Evolutionary conservation across 2,888 invertebrate species (phyloP).

Genomic region (Papilio gigon): DNA sequence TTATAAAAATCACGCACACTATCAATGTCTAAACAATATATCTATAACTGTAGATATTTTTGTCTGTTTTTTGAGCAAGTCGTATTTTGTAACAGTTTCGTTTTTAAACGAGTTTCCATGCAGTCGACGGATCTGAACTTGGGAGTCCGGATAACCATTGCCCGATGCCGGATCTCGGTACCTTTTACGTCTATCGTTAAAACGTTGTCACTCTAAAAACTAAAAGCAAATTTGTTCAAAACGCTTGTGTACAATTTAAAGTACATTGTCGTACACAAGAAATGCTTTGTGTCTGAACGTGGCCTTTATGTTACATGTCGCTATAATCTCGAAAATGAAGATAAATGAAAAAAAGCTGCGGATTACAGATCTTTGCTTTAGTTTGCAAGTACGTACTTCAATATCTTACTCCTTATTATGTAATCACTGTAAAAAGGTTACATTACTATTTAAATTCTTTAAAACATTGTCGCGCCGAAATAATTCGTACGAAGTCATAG

Average conservation of each 20-base stretch:
- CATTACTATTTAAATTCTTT: not conserved
- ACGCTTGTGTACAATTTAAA: constrained; percentile 3
- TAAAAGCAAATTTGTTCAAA: constrained; percentile 2
- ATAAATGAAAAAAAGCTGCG: not conserved
- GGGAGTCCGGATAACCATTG: constrained; percentile 38
- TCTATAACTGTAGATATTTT: constrained; percentile 44
- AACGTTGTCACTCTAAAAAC: constrained; percentile 18
- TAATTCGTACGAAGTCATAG: not conserved
- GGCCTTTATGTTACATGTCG: not conserved
- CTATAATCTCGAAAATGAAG: not conserved
- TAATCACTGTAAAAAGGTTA: not conserved
- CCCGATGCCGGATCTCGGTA: constrained; percentile 43
- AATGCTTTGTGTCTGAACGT: not conserved
- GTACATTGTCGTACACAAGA: not conserved
- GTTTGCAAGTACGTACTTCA: not conserved
- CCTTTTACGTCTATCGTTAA: constrained; percentile 32
- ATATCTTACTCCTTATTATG: not conserved
- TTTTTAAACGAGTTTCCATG: constrained; percentile 46
- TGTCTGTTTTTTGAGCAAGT: constrained; percentile 41
- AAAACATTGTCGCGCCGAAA: not conserved
- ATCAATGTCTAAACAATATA: constrained; percentile 26
- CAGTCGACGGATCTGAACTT: constrained; percentile 27
- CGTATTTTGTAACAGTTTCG: constrained; percentile 45
- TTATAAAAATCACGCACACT: constrained; percentile 29
- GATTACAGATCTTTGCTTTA: not conserved